Evolutionary conservation across 1,140 invertebrate species (phyloP), one percentile per base, ranked within the genome.

Genomic region (Colletes gigas): DNA sequence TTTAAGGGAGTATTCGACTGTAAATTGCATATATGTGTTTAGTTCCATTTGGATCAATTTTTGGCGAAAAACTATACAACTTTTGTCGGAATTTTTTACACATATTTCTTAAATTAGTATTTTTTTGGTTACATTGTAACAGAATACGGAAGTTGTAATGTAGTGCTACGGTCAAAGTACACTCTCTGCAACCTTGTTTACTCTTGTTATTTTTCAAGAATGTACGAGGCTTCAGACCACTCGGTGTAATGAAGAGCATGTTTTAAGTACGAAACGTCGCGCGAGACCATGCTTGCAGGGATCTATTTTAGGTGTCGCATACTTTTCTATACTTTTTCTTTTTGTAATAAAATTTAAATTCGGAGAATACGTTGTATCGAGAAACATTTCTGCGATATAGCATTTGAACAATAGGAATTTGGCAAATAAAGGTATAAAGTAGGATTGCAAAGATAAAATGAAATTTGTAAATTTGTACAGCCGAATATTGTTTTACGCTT

Each of bases 291-390:
- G 21, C 30, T 41, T 30, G 30, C 60, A 30, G 60, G 30, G 6
- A 63, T 41, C 60, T 63, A 63, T 63, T 63, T 63, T 63, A 41
- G 30, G 30, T 63, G 39, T 63, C 30, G 39, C 60, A 63, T 63
- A 63, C 39, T 63, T 63, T 63, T 39, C 14, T 3, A 30, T 7
- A 63, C 39, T 41, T 30, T 39, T 6, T 47, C 44, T 9, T 63
- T 41, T 6, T 41, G 30, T 7, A 50, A 50, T 39, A 21, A 62
- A 54, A 19, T 50, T 7, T 41, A 4, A 4, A 66, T 21, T 21
- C 41, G 9, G 19, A n/a, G 0, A 47, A 4, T 15, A 17, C 50
- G 9, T 17, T 47, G 5, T 4, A 54, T 21, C 44, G 5, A 62
- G 15, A 15, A 62, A 62, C 21, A 41, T 63, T 63, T 17, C 60